Evolutionary conservation across 2,888 invertebrate species (phyloP).

Genomic region (Xylocampa areola): DNA sequence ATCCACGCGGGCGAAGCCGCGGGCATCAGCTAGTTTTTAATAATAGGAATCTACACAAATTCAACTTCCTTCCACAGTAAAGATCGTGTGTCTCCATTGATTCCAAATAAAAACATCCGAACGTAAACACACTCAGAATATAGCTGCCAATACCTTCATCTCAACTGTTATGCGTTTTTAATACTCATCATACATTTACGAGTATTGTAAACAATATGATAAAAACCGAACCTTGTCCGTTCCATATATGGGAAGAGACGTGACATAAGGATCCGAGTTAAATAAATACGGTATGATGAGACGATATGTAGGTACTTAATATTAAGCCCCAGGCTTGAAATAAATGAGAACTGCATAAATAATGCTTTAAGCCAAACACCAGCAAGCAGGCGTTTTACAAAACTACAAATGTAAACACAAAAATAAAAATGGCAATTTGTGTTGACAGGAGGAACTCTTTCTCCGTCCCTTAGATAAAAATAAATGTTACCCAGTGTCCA

Average conservation of each 20-base stretch:
- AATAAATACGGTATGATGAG: conserved; percentile 32
- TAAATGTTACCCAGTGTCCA: too few relatives aligned
- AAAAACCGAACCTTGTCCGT: conserved; percentile 53
- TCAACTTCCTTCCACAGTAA: background rate
- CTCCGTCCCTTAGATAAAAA: too few relatives aligned
- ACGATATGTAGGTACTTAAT: conserved; percentile 19
- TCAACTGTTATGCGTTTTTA: conserved; percentile 52
- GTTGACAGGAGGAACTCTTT: too few relatives aligned
- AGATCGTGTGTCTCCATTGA: background rate
- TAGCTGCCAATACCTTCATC: conserved; percentile 32
- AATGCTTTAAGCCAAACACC: too few relatives aligned
- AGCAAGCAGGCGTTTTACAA: too few relatives aligned
- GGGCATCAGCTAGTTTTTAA: too few relatives aligned
- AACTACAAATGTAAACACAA: too few relatives aligned
- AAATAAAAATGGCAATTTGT: too few relatives aligned
- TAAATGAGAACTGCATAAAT: conserved; percentile 2
- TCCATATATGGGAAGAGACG: conserved; percentile 36
- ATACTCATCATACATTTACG: conserved; percentile 51
- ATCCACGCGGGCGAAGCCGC: too few relatives aligned
- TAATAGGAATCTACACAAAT: too few relatives aligned
- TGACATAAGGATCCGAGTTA: conserved; percentile 46
- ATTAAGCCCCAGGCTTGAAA: conserved; percentile 4
- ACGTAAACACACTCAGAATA: conserved; percentile 14
- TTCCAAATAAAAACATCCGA: conserved; percentile 13
- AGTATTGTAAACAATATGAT: conserved; percentile 57